Percentiles rank a stretch among this genome's conserved stretches.
These are phyloP conservation scores for Polietes domitor DNA, from an alignment of 2,888 invertebrate species.

Conservation along the genomic window DNA sequence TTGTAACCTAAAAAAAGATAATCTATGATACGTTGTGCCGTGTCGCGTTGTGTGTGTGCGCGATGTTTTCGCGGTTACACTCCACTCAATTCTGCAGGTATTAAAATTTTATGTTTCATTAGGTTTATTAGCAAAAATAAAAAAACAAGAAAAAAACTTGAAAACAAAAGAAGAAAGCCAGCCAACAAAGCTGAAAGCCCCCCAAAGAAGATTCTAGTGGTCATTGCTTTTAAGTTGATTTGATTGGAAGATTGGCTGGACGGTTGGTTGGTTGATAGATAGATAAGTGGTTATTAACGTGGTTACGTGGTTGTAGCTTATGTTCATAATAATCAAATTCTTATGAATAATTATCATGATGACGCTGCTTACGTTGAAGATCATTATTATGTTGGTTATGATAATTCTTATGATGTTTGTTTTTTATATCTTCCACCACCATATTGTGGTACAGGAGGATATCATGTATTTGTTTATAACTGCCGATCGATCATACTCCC, in stretches of 20 bases:
- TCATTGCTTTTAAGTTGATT: background rate
- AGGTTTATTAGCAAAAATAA: conserved; percentile 2
- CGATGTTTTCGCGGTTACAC: too few relatives aligned
- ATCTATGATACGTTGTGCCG: background rate
- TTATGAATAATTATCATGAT: too few relatives aligned
- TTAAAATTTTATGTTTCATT: background rate
- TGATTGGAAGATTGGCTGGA: background rate
- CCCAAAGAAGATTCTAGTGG: background rate
- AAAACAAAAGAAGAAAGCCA: background rate
- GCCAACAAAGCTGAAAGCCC: background rate
- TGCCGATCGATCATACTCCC: too few relatives aligned
- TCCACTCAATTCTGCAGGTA: background rate
- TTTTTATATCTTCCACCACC: too few relatives aligned
- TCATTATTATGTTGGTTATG: background rate
- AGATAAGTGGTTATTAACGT: too few relatives aligned
- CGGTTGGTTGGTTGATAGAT: too few relatives aligned
- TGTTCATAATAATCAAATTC: too few relatives aligned
- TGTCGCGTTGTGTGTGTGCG: too few relatives aligned
- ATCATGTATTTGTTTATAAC: too few relatives aligned
- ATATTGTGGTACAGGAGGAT: too few relatives aligned
- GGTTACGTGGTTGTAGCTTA: too few relatives aligned
- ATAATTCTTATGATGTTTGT: background rate
- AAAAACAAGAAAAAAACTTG: conserved; percentile 27
- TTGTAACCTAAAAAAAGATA: background rate
- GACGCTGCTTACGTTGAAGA: background rate